Evolutionary conservation across 2,113 vertebrate genomes (phyloP).

Genomic region (Chloroceryle aenea): DNA sequence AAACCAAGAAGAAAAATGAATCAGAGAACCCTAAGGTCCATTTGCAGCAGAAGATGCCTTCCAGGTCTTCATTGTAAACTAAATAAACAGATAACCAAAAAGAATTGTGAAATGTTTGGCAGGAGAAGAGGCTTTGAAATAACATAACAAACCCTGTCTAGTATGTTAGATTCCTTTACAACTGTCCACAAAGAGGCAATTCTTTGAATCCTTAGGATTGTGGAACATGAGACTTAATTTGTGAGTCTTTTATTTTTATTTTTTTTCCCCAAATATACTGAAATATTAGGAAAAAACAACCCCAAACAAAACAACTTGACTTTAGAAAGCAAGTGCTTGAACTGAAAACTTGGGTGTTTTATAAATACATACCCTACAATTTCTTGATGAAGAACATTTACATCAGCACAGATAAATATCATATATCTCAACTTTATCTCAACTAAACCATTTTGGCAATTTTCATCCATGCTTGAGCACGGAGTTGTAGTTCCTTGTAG

Average conservation of each 20-base stretch:
- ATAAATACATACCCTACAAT: not conserved
- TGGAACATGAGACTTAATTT: not conserved
- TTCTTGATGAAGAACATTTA: not conserved
- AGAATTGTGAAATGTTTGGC: not conserved
- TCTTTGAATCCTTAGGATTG: not conserved
- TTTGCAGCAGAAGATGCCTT: not conserved
- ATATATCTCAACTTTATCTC: not conserved
- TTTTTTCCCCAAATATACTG: not conserved
- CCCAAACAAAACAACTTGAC: too few species aligned
- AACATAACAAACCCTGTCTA: not conserved
- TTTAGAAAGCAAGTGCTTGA: not conserved
- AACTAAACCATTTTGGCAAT: not conserved
- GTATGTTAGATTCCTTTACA: not conserved
- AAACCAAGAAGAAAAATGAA: not conserved
- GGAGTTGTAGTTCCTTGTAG: not conserved
- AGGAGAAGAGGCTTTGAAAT: not conserved
- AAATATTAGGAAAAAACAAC: not conserved
- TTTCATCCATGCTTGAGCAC: not conserved
- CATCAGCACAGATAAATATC: not conserved
- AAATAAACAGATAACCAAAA: not conserved
- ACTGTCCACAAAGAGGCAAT: not conserved
- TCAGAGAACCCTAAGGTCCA: not conserved
- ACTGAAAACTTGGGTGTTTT: not conserved
- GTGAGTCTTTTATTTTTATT: not conserved
- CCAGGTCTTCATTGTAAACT: not conserved